Evolutionary conservation across 37 sponge, comb jelly and placozoan species (phyloP).

Genomic region (Haliclona indistincta): DNA sequence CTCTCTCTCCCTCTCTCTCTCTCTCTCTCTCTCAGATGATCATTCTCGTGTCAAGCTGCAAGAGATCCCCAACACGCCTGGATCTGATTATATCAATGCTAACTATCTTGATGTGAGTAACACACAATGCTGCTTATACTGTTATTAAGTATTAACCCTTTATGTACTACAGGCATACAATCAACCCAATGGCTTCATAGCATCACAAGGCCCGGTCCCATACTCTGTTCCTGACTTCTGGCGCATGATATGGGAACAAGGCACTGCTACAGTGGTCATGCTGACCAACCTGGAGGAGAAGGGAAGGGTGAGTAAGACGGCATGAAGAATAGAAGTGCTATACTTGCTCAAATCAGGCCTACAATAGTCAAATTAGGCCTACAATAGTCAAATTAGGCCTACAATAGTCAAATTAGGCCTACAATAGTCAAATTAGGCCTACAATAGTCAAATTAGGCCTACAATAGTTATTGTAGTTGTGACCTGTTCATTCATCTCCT

Average conservation of each 20-base stretch:
- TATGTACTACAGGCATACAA: conserved; percentile 60
- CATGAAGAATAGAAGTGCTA: not conserved
- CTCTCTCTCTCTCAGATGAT: conserved; percentile 70
- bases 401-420: too few relatives aligned
- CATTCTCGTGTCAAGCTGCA: conserved; percentile 82
- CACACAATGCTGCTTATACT: not conserved
- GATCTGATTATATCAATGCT: conserved; percentile 95
- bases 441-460: too few relatives aligned
- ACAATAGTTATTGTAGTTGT: too few relatives aligned
- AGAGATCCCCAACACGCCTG: conserved; percentile 45
- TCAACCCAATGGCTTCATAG: conserved; percentile 53
- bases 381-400: too few relatives aligned
- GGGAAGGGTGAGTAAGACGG: conserved; percentile 66
- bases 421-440: too few relatives aligned
- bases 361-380: too few relatives aligned
- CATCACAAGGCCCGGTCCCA: conserved; percentile 86
- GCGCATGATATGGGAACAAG: conserved; percentile 95
- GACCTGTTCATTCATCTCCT: conserved; percentile 3
- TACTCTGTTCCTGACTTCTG: conserved; percentile 86
- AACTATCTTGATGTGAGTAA: conserved; percentile 87
- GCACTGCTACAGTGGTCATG: conserved; percentile 81
- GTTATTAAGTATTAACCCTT: not conserved
- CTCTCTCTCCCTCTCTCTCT: conserved; percentile 13
- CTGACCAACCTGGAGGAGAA: conserved; percentile 87
- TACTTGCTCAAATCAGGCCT: too few relatives aligned